Evolutionary conservation across 2,797 vertebrate genomes (phyloP), one percentile per base, ranked within the genome.

Genomic region (Platyrinchus mystaceus): DNA sequence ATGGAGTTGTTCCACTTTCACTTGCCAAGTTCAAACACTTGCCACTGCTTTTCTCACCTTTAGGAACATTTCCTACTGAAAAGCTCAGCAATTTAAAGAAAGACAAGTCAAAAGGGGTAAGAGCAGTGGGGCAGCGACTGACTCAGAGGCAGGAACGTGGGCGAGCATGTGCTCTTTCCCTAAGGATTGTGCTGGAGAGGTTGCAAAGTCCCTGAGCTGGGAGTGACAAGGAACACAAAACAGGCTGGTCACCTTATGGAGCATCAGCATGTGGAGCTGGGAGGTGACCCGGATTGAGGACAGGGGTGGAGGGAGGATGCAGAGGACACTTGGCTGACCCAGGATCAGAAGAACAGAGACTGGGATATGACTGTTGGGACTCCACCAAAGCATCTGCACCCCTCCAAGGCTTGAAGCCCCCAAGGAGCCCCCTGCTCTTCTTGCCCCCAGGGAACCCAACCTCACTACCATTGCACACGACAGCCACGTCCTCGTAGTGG

Each of bases 401-500:
- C 30, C 19, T n/a, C 23, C 37, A 28, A 26, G 22, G 4, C n/a
- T 32, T 32, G 55, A 34, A 36, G 52, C 12, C 36, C 62, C 3
- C 0, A 27, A 22, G 43, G 23, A 21, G 7, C 7, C 56, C 59
- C 5, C 5, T 1, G 24, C 47, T 26, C 20, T 39, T 47, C 59
- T 30, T 2, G 6, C 21, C 55, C 76, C 43, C 2, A 0, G 9
- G 39, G 55, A 87, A 39, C 82, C 30, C 53, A 83, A 7, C 62
- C 74, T 59, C 52, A 16, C 97, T 97, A 99, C 99, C 99, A 10
- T 97, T 98, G 91, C 99, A 99, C 50, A 97, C 97, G 32, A 99
- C 98, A 1, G 98, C 99, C 96, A 99, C 99, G 0, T 99, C 99
- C 96, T 99, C 99, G 1, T 99, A 99, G 98, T 99, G 99, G 97